A percentile compares a stretch with the other conserved stretches of the same genome.
These are phyloP conservation scores for Acanthurus tractus DNA, from an alignment of 2,797 vertebrate genomes.

Conservation along the genomic window DNA sequence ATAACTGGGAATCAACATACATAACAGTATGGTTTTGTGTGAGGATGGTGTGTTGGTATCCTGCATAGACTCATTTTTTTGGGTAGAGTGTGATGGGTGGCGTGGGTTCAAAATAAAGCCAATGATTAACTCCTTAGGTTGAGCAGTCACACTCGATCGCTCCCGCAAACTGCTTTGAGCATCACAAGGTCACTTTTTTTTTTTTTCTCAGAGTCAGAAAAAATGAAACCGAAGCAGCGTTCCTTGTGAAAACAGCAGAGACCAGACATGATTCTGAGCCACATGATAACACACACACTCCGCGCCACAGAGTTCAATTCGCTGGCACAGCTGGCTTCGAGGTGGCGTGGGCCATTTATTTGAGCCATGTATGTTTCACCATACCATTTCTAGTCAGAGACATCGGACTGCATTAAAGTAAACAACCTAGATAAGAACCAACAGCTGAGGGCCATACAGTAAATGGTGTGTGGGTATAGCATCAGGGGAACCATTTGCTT, in stretches of 20 bases:
- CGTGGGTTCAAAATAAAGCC: constrained; percentile 37
- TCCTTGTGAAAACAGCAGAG: background rate
- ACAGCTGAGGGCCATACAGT: constrained; percentile 5
- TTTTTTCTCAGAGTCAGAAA: constrained; percentile 28
- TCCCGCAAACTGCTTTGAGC: constrained; percentile 44
- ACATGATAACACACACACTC: background rate
- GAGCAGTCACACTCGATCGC: constrained; percentile 47
- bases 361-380: background rate
- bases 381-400: background rate
- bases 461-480: background rate
- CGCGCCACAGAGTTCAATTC: constrained; percentile 7
- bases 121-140: constrained; percentile 50
- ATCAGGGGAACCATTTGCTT: constrained; percentile 31
- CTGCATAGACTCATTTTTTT: constrained; percentile 2
- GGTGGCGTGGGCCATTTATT: background rate
- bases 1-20: background rate
- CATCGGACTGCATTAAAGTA: background rate
- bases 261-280: background rate
- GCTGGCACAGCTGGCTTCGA: background rate
- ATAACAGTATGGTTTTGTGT: constrained; percentile 7
- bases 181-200: constrained; percentile 39
- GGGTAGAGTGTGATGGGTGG: background rate
- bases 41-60: constrained; percentile 32
- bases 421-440: constrained; percentile 6
- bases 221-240: constrained; percentile 20